Evolutionary conservation across 2,113 vertebrate species (phyloP).

Genomic region (Takifugu flavidus): DNA sequence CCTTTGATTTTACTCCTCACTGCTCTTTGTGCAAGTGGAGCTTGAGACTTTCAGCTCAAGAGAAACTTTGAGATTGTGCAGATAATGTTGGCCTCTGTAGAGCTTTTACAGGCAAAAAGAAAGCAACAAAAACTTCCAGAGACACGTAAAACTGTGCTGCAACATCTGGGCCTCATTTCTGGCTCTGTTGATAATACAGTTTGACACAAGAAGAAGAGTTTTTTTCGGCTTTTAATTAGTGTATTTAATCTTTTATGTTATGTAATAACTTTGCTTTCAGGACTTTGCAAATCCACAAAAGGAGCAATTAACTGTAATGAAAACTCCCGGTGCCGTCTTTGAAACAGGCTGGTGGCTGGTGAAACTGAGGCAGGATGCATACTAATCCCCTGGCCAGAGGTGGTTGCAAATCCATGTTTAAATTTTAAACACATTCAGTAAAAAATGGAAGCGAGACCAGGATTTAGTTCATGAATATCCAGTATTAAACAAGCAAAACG

Average conservation of each 20-base stretch:
- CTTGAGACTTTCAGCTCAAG: too few relatives aligned
- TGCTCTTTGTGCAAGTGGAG: too few relatives aligned
- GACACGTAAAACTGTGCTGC: too few relatives aligned
- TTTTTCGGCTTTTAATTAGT: slow-evolving; percentile 1
- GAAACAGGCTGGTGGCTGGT: slow-evolving; percentile 1
- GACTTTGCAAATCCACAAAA: slow-evolving; percentile 3
- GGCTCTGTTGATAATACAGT: not conserved
- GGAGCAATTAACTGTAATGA: not conserved
- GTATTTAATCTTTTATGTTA: slow-evolving; percentile 2
- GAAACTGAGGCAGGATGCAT: slow-evolving; percentile 8
- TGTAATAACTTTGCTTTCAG: slow-evolving; percentile 10
- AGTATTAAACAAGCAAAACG: too few relatives aligned
- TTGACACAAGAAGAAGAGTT: not conserved
- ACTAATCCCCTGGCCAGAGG: slow-evolving; percentile 6
- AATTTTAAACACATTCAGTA: slow-evolving; percentile 4
- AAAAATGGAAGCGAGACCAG: not conserved
- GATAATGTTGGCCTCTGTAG: too few relatives aligned
- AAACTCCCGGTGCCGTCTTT: not conserved
- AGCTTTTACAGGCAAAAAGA: too few relatives aligned
- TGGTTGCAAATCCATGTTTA: slow-evolving; percentile 5
- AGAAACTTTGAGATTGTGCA: too few relatives aligned
- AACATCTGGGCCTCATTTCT: not conserved
- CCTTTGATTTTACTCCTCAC: too few relatives aligned
- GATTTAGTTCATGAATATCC: too few relatives aligned
- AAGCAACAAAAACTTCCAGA: too few relatives aligned